These are phyloP conservation scores for Incurvaria masculella DNA, from an alignment of 2,888 invertebrate genomes.

Conservation along the genomic window DNA sequence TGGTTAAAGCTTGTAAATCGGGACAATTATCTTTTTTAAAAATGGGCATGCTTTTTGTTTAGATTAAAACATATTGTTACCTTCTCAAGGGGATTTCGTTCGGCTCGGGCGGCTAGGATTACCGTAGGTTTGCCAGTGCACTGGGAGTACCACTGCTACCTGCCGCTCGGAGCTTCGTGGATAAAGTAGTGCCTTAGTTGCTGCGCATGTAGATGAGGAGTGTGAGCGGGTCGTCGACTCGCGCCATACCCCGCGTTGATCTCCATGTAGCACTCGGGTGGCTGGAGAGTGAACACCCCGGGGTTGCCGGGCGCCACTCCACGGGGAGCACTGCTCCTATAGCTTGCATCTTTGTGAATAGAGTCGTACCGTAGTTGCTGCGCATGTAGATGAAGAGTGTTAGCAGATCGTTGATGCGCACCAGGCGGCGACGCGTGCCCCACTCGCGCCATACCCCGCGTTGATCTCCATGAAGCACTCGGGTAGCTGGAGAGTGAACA, in stretches of 20 bases:
- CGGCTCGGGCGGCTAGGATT: too few species aligned
- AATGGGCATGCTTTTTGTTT: too few species aligned
- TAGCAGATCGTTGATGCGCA: conserved; percentile 87
- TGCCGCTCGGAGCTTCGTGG: too few species aligned
- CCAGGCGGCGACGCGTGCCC: conserved; percentile 82
- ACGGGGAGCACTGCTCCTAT: too few species aligned
- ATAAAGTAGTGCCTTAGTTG: too few species aligned
- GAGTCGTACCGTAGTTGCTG: conserved; percentile 89
- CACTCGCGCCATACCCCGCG: conserved; percentile 84
- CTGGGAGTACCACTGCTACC: too few species aligned
- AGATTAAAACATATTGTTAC: too few species aligned
- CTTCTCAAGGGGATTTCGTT: too few species aligned
- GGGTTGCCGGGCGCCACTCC: conserved; percentile 94
- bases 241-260: conserved; percentile 90
- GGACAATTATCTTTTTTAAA: too few species aligned
- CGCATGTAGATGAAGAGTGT: conserved; percentile 93
- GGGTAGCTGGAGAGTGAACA: conserved; percentile 89
- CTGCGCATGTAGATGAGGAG: conserved; percentile 93
- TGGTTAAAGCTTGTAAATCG: too few species aligned
- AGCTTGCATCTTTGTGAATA: too few species aligned
- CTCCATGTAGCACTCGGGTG: conserved; percentile 96
- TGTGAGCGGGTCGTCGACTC: conserved; percentile 88
- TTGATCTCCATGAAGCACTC: conserved; percentile 96
- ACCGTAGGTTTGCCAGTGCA: too few species aligned
- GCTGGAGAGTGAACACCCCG: conserved; percentile 87